A percentile compares a stretch with the other conserved stretches of the same genome.
phyloP scores from a whole-genome alignment of 2,888 invertebrate genomes.

The Mystacides longicornis region DNA sequence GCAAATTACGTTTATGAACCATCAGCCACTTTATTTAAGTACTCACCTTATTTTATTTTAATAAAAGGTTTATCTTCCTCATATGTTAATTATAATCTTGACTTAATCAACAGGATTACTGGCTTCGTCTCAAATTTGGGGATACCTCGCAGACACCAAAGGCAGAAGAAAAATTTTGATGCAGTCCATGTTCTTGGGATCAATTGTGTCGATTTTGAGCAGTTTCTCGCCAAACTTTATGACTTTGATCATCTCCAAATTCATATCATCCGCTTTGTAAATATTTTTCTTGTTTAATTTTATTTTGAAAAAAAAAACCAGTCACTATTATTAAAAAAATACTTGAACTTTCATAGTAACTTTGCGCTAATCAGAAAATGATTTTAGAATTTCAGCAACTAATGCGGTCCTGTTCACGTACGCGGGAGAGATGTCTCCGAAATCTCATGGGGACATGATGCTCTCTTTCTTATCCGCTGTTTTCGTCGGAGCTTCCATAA shows the following conservation, averaged over 20 bases:
- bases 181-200: constrained; percentile 31
- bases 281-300: neutral
- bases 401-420: constrained; percentile 16
- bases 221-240: constrained; percentile 42
- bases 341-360: too few species aligned
- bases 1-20: too few species aligned
- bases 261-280: constrained; percentile 45
- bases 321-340: too few species aligned
- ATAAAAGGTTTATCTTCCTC: too few species aligned
- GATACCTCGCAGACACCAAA: constrained; percentile 37
- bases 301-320: too few species aligned
- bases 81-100: too few species aligned
- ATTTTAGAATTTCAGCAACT: constrained; percentile 20
- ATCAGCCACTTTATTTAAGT: too few species aligned
- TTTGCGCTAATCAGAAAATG: too few species aligned
- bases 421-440: constrained; percentile 20
- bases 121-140: constrained; percentile 41
- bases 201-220: constrained; percentile 36
- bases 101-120: constrained; percentile 45
- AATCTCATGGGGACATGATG: constrained; percentile 16
- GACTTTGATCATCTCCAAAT: constrained; percentile 41
- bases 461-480: constrained; percentile 13
- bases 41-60: too few species aligned
- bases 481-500: constrained; percentile 11
- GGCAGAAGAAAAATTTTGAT: constrained; percentile 37